Percentiles rank a stretch among this genome's conserved stretches.
Evolutionary conservation across 2,797 vertebrate species (phyloP).

Genomic region (Notoglanidium macrostoma): DNA sequence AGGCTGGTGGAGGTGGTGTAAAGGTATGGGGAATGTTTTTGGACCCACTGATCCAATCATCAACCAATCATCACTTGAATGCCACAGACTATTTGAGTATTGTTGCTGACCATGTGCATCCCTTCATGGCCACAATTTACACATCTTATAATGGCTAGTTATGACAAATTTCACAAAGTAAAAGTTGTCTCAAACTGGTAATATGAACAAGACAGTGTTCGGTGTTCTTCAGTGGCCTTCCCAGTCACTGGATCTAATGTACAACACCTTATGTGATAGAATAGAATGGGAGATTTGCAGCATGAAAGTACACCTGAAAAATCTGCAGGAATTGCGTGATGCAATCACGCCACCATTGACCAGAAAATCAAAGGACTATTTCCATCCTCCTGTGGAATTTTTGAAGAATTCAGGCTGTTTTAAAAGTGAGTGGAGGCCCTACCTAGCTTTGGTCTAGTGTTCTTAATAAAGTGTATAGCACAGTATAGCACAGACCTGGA

Average conservation of each 20-base stretch:
- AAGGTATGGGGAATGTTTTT: background rate
- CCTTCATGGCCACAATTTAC: background rate
- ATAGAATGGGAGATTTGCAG: too few species aligned
- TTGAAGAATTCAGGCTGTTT: background rate
- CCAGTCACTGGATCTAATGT: background rate
- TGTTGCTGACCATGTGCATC: too few species aligned
- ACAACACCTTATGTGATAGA: background rate
- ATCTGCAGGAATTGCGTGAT: background rate
- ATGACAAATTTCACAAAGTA: too few species aligned
- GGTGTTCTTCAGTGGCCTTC: background rate
- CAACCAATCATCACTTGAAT: background rate
- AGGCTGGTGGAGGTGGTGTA: background rate
- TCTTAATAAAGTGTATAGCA: background rate
- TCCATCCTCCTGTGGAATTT: background rate
- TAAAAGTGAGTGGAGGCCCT: background rate
- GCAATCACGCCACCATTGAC: background rate
- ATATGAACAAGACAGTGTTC: background rate
- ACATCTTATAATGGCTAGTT: background rate
- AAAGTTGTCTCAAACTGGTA: too few species aligned
- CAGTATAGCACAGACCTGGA: background rate
- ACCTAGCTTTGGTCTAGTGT: background rate
- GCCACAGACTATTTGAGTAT: too few species aligned
- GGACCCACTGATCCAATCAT: background rate
- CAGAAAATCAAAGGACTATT: background rate
- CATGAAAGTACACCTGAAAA: background rate